These are phyloP conservation scores for Pantelozetes paolii DNA, from an alignment of 2,888 invertebrate species.

Conservation along the genomic window DNA sequence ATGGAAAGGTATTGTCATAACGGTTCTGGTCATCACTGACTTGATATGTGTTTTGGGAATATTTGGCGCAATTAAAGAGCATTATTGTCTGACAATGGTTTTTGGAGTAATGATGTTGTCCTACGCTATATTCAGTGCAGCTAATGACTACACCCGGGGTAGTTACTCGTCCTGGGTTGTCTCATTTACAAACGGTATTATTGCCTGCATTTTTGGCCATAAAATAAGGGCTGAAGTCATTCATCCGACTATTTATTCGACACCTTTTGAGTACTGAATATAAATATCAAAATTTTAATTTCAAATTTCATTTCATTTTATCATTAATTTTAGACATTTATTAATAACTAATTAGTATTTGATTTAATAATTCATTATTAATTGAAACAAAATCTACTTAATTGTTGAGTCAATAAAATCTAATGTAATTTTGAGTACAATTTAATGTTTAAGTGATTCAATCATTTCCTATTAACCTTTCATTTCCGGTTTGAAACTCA, in stretches of 20 bases:
- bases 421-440: no score
- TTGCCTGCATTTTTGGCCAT: conserved; percentile 1
- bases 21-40: conserved; percentile 15
- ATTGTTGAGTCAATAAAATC: no score
- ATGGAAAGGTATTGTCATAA: conserved; percentile 9
- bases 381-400: no score
- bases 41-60: conserved; percentile 1
- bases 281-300: no score
- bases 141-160: not conserved
- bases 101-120: conserved; percentile 12
- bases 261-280: conserved; percentile 3
- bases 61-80: not conserved
- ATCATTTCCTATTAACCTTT: no score
- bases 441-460: no score
- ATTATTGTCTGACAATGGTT: conserved; percentile 19
- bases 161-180: conserved; percentile 9
- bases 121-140: not conserved
- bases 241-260: conserved; percentile 30
- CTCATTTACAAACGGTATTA: not conserved
- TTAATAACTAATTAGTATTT: not conserved
- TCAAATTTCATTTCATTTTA: not conserved
- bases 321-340: not conserved
- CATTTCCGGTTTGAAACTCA: no score
- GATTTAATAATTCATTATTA: no score
- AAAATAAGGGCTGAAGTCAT: conserved; percentile 24